Percentiles rank a stretch among this genome's conserved stretches.
phyloP scores from a whole-genome alignment of 2,113 vertebrate species.

The Setophaga petechia region DNA sequence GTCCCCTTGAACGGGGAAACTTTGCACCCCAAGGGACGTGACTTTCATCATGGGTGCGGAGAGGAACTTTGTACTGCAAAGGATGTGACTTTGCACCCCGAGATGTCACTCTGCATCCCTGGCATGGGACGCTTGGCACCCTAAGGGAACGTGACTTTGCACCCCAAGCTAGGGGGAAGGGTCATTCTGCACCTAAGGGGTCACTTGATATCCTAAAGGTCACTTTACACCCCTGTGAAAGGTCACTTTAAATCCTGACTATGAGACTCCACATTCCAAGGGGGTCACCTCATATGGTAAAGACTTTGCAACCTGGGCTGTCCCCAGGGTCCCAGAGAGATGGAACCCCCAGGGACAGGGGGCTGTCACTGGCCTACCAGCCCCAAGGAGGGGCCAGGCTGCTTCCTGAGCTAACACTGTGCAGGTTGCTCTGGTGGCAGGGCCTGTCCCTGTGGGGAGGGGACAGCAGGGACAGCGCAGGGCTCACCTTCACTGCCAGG shows the following conservation, averaged over 20 bases:
- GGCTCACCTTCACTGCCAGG: slow-evolving; percentile 80
- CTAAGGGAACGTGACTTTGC: not conserved
- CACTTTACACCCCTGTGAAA: not conserved
- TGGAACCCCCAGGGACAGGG: not conserved
- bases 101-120: not conserved
- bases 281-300: too few relatives aligned
- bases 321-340: not conserved
- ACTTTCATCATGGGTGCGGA: rapidly evolving
- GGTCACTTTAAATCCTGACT: not conserved
- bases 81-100: not conserved
- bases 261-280: not conserved
- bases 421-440: not conserved
- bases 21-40: not conserved
- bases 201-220: not conserved
- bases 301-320: not conserved
- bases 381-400: rapidly evolving
- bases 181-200: not conserved
- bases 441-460: rapidly evolving
- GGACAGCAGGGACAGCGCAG: not conserved
- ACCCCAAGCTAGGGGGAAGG: not conserved
- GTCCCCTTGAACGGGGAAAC: not conserved
- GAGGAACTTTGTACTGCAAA: not conserved
- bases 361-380: not conserved
- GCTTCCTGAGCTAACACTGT: not conserved
- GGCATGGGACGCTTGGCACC: not conserved